These are phyloP conservation scores for Scaptomyza hsui DNA, from an alignment of 1,140 invertebrate species.

Conservation along the genomic window DNA sequence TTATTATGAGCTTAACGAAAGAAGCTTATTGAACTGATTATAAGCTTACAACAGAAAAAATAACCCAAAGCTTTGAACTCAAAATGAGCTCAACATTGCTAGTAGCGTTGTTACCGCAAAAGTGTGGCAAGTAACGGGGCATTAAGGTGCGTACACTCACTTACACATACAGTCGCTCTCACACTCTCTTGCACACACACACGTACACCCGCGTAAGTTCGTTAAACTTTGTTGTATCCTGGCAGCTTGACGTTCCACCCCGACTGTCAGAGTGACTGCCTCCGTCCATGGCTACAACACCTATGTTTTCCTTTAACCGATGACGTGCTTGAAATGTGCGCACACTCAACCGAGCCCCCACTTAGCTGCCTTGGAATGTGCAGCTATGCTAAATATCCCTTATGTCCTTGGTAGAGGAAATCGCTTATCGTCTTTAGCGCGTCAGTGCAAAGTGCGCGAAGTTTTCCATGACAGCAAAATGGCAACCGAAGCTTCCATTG, in stretches of 20 bases:
- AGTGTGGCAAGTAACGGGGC: slow-evolving; percentile 27
- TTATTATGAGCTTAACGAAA: neutral
- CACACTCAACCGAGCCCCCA: slow-evolving; percentile 47
- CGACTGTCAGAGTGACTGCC: slow-evolving; percentile 10
- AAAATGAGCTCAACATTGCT: slow-evolving; percentile 8
- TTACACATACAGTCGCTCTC: neutral
- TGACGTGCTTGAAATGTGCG: slow-evolving; percentile 65
- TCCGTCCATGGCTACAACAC: slow-evolving; percentile 16
- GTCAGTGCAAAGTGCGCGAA: slow-evolving; percentile 29
- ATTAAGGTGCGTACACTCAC: slow-evolving; percentile 57
- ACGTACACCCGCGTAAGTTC: slow-evolving; percentile 45
- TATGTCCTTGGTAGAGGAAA: slow-evolving; percentile 55
- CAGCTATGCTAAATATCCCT: slow-evolving; percentile 62
- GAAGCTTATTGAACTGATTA: neutral
- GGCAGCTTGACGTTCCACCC: slow-evolving; percentile 52
- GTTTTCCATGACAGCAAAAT: slow-evolving; percentile 38
- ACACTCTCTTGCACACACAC: neutral
- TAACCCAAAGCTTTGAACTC: slow-evolving; percentile 3
- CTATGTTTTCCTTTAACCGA: slow-evolving; percentile 57
- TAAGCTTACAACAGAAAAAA: slow-evolving; percentile 5
- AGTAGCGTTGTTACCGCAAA: slow-evolving; percentile 11
- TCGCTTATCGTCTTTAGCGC: slow-evolving; percentile 28
- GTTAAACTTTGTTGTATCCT: slow-evolving; percentile 69
- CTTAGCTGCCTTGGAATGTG: slow-evolving; percentile 29
- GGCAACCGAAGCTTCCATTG: slow-evolving; percentile 14